Base-by-base conservation (phyloP, 2,888 invertebrate genomes). In the Cryptosula pallasiana region DNA sequence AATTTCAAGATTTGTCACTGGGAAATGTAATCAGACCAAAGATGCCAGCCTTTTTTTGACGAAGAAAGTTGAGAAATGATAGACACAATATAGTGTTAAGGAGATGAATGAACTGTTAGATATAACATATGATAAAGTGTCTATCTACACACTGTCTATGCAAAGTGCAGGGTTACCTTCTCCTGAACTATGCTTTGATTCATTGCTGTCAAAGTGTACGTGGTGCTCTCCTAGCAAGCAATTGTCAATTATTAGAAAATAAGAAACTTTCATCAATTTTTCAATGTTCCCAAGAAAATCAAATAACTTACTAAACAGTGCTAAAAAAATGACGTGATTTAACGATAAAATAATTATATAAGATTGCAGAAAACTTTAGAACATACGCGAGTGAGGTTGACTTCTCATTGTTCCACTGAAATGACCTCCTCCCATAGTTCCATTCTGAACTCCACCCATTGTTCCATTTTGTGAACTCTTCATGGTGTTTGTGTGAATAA, bases 341-440 rank as follows among this genome's bases (percentile, higher is more conserved):
- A n/a, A n/a, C n/a, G n/a, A n/a, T n/a, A n/a, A n/a, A n/a, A n/a
- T n/a, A n/a, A n/a, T n/a, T n/a, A n/a, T n/a, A n/a, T n/a, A n/a
- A n/a, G n/a, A n/a, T n/a, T n/a, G n/a, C n/a, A n/a, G n/a, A n/a
- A n/a, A n/a, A n/a, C n/a, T n/a, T n/a, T n/a, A n/a, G n/a, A n/a
- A 63, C 63, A 29, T 32, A 63, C 63, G 63, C 2, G 63, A 63
- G 2, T 63, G 63, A 16, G 63, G 63, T 32, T 63, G 63, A 34
- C 63, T 63, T 32, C 63, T 27, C 63, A 63, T 32, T 9, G 63
- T 63, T 2, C 34, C 34, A 34, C 25, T 34, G 34, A 29, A 63
- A 27, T 34, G 32, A n/a, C 13, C 27, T 5, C 63, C 32, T 2
- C 63, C 63, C 13, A 20, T 27, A 3, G 27, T 32, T 27, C 63